Evolutionary conservation across 2,797 vertebrate species (phyloP).

Genomic region (Microctenopoma steveboyesi): DNA sequence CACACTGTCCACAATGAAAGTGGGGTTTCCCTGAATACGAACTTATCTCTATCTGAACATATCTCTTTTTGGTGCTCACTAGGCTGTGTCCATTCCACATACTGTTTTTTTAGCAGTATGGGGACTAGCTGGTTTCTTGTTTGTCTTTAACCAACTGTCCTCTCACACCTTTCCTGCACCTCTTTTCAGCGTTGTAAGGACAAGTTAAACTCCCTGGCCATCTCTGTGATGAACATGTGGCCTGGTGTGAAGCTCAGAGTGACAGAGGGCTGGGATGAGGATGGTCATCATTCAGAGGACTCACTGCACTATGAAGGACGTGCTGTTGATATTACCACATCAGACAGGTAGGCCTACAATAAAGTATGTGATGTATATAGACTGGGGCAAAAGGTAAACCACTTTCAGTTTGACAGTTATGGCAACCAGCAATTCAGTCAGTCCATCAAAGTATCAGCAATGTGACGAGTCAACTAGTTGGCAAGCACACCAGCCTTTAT

Average conservation of each 20-base stretch:
- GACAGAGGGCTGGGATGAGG: conserved; percentile 99
- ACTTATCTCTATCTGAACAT: background rate
- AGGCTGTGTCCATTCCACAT: background rate
- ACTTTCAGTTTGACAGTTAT: background rate
- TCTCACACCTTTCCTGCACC: background rate
- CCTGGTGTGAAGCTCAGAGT: conserved; percentile 95
- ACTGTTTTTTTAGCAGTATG: background rate
- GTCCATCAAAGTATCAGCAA: conserved; percentile 17
- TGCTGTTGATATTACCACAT: conserved; percentile 97
- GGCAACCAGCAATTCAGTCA: background rate
- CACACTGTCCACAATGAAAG: background rate
- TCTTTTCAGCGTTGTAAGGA: conserved; percentile 93
- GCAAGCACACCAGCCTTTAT: background rate
- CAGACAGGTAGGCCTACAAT: conserved; percentile 80
- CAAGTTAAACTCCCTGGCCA: conserved; percentile 96
- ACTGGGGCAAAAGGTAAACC: background rate
- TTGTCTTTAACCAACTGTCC: conserved; percentile 19
- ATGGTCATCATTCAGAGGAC: conserved; percentile 96
- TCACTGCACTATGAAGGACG: conserved; percentile 98
- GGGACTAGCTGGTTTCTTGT: background rate
- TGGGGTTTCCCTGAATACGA: background rate
- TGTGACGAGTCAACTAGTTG: conserved; percentile 19
- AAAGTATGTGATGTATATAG: background rate
- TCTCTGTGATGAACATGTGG: conserved; percentile 99
- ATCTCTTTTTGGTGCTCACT: conserved; percentile 2